Evolutionary conservation across 2,113 vertebrate genomes (phyloP).

Genomic region (Chlorodrepanis virens): DNA sequence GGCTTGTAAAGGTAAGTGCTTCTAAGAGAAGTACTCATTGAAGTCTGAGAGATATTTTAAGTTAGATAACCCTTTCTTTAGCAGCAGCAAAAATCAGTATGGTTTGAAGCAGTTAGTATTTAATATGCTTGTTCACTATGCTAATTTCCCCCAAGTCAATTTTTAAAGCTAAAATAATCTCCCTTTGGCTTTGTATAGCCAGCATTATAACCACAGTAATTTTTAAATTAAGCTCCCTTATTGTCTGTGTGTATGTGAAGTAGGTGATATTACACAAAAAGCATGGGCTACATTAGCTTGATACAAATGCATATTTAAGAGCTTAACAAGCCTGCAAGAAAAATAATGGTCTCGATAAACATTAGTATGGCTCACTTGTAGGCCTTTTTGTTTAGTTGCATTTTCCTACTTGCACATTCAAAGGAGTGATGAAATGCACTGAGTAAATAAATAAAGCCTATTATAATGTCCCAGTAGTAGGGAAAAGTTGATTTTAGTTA

Average conservation of each 20-base stretch:
- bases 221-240: slow-evolving; percentile 24
- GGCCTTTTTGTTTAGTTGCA: background rate
- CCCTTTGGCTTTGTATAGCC: background rate
- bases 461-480: background rate
- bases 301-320: slow-evolving; percentile 21
- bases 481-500: background rate
- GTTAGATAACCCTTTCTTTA: background rate
- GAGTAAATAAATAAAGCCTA: background rate
- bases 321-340: background rate
- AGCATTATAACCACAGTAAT: background rate
- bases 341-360: slow-evolving; percentile 1
- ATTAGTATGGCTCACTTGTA: slow-evolving; percentile 10
- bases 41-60: background rate
- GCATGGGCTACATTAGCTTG: background rate
- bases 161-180: slow-evolving; percentile 29
- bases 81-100: background rate
- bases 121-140: background rate
- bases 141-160: slow-evolving; percentile 21
- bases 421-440: background rate
- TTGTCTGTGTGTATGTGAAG: background rate
- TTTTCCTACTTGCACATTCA: slow-evolving; percentile 2
- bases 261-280: slow-evolving; percentile 17
- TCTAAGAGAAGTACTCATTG: background rate
- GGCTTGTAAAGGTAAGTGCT: background rate
- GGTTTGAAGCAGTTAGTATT: background rate